Conservation (phyloP, 1,140 invertebrate species). For the Hyles euphorbiae region DNA sequence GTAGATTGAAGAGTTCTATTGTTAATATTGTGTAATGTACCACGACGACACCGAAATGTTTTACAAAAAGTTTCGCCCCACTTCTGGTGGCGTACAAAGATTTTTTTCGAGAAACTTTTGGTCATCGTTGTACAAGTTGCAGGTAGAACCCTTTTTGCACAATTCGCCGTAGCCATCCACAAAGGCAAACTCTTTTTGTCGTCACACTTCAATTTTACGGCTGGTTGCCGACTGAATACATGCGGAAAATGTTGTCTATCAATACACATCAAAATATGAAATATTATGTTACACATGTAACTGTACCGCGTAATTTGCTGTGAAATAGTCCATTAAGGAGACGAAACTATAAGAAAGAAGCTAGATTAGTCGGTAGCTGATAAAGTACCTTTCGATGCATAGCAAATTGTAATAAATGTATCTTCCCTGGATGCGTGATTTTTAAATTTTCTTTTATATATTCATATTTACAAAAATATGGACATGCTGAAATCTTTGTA, state of each 20-base stretch:
- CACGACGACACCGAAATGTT: constrained; percentile 44
- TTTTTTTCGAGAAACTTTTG: constrained; percentile 25
- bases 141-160: constrained; percentile 73
- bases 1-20: constrained; percentile 64
- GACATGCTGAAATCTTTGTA: too few relatives aligned
- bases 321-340: constrained; percentile 43
- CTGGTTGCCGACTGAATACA: constrained; percentile 58
- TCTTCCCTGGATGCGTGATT: too few relatives aligned
- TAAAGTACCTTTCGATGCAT: too few relatives aligned
- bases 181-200: constrained; percentile 42
- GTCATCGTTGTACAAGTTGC: constrained; percentile 34
- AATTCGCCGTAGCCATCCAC: constrained; percentile 59
- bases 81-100: constrained; percentile 6
- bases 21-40: constrained; percentile 71
- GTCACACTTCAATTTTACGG: constrained; percentile 71
- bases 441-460: too few relatives aligned
- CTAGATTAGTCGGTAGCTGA: too few relatives aligned
- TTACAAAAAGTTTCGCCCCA: constrained; percentile 28
- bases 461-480: too few relatives aligned
- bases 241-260: constrained; percentile 65
- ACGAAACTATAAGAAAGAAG: too few relatives aligned
- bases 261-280: constrained; percentile 36
- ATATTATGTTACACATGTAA: constrained; percentile 21
- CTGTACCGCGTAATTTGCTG: constrained; percentile 36
- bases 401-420: too few relatives aligned